Evolutionary conservation across 2,888 invertebrate genomes (phyloP).

Genomic region (Drosophila parthenogenetica): DNA sequence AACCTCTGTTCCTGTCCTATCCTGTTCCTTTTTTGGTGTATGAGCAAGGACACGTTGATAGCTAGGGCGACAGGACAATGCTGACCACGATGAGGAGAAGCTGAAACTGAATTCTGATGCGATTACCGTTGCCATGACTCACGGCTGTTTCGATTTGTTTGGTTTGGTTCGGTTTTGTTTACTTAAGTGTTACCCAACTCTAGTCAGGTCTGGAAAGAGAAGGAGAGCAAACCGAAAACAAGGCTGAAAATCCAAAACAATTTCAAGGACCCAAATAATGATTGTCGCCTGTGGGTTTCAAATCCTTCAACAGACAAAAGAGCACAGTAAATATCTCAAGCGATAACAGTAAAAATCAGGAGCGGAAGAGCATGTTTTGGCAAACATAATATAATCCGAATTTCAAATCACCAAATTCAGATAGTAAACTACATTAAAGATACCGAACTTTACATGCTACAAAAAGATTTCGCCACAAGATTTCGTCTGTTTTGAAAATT

Average conservation of each 20-base stretch:
- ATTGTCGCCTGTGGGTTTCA: slow-evolving; percentile 4
- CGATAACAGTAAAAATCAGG: slow-evolving; percentile 26
- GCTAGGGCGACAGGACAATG: slow-evolving; percentile 26
- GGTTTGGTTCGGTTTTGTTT: slow-evolving; percentile 52
- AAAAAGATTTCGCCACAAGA: too few species aligned
- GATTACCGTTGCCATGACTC: slow-evolving; percentile 40
- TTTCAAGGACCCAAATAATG: slow-evolving; percentile 30
- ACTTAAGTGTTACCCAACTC: slow-evolving; percentile 44
- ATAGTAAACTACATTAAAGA: too few species aligned
- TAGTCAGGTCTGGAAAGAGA: not conserved
- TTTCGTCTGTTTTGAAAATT: not conserved
- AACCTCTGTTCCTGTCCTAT: slow-evolving; percentile 3
- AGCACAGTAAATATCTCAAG: slow-evolving; percentile 36
- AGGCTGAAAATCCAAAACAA: slow-evolving; percentile 33
- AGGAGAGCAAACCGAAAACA: slow-evolving; percentile 2
- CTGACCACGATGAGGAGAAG: slow-evolving; percentile 41
- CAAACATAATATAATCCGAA: too few species aligned
- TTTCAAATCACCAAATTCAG: too few species aligned
- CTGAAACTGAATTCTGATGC: slow-evolving; percentile 38
- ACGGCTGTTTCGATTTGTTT: slow-evolving; percentile 1
- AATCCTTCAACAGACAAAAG: slow-evolving; percentile 20
- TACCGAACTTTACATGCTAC: too few species aligned
- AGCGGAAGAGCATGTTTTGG: slow-evolving; percentile 1
- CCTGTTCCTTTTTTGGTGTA: slow-evolving; percentile 5
- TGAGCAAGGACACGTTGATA: slow-evolving; percentile 3